Percentiles rank a stretch among this genome's conserved stretches.
Evolutionary conservation across 2,113 vertebrate genomes (phyloP).

Genomic region (human (Homo sapiens)): DNA sequence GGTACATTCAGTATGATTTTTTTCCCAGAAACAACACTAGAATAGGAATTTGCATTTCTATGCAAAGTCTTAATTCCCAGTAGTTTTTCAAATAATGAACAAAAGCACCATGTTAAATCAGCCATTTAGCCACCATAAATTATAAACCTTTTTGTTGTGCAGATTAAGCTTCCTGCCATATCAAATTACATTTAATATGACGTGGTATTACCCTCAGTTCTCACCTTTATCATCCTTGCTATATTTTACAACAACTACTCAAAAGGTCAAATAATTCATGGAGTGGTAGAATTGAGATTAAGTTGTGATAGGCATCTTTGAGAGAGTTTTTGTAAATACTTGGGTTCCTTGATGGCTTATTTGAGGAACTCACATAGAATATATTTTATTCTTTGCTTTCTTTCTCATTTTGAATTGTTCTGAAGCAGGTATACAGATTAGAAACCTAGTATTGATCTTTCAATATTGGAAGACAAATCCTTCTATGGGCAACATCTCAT

Average conservation of each 20-base stretch:
- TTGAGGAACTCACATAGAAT: not conserved
- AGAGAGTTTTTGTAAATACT: not conserved
- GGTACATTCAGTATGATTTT: not conserved
- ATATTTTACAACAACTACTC: not conserved
- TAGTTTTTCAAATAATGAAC: not conserved
- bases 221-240: not conserved
- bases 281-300: not conserved
- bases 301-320: not conserved
- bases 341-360: not conserved
- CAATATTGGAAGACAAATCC: not conserved
- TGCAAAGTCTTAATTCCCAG: not conserved
- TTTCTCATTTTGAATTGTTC: not conserved
- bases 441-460: not conserved
- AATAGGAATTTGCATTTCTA: conserved; percentile 11
- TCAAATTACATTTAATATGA: not conserved
- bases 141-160: not conserved
- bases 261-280: not conserved
- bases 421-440: not conserved
- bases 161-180: not conserved
- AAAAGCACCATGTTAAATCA: not conserved
- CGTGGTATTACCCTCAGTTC: not conserved
- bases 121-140: not conserved
- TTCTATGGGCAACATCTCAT: not conserved
- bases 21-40: not conserved
- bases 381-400: not conserved